Evolutionary conservation across 2,888 invertebrate species (phyloP).

Genomic region (Agrochola macilenta): DNA sequence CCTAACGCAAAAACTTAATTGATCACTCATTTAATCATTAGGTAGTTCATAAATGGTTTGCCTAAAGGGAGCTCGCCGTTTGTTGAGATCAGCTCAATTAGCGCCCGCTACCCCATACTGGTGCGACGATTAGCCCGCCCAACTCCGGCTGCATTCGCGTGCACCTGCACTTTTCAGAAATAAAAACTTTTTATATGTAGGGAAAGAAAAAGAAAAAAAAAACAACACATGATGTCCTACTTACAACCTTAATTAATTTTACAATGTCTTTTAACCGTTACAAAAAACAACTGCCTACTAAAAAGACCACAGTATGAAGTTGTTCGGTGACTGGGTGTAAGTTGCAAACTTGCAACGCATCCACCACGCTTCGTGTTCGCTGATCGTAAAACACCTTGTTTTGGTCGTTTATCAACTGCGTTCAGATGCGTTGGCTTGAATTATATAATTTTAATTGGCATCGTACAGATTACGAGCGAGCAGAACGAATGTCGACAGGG

Average conservation of each 20-base stretch:
- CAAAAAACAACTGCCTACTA: not conserved
- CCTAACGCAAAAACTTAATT: conserved; percentile 44
- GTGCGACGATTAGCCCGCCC: conserved; percentile 34
- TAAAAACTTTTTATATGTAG: conserved; percentile 27
- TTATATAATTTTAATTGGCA: conserved; percentile 83
- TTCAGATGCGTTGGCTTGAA: conserved; percentile 68
- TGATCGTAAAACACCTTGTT: conserved; percentile 77
- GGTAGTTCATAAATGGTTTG: conserved; percentile 30
- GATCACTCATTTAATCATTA: conserved; percentile 41
- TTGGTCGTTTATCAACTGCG: conserved; percentile 76
- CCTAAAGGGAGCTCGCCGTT: conserved; percentile 32
- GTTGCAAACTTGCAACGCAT: conserved; percentile 31
- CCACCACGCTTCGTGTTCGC: conserved; percentile 70
- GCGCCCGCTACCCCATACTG: conserved; percentile 26
- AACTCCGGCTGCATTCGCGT: conserved; percentile 54
- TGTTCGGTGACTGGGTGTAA: conserved; percentile 8
- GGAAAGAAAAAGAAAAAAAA: conserved; percentile 15
- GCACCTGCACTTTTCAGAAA: conserved; percentile 49
- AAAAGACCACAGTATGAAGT: conserved; percentile 9
- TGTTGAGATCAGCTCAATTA: conserved; percentile 56
- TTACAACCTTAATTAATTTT: conserved; percentile 19
- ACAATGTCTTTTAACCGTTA: not conserved
- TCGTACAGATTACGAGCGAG: conserved; percentile 61
- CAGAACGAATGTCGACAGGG: conserved; percentile 57
- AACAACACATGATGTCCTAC: conserved; percentile 2